Percentiles rank a stretch among this genome's conserved stretches.
Evolutionary conservation across 2,113 vertebrate genomes (phyloP).

Genomic region (Xenotilapia flavipinnis): DNA sequence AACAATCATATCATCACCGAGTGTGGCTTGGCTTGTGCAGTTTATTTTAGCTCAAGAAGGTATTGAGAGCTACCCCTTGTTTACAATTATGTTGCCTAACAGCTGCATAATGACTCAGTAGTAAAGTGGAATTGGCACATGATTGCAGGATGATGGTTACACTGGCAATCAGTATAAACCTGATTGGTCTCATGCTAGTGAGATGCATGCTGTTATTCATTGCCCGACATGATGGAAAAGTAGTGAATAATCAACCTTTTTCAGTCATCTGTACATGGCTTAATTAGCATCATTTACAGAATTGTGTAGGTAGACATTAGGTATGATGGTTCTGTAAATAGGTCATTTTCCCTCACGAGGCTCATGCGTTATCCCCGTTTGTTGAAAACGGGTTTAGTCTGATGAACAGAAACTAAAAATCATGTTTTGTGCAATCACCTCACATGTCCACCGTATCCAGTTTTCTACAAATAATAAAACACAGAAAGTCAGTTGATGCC

Average conservation of each 20-base stretch:
- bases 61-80: neutral
- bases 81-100: neutral
- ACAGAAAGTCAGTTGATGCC: conserved; percentile 13
- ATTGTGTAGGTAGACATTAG: neutral
- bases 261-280: neutral
- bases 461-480: neutral
- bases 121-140: neutral
- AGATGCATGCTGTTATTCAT: neutral
- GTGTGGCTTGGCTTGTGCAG: neutral
- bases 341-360: neutral
- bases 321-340: neutral
- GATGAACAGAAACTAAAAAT: neutral
- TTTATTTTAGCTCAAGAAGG: neutral
- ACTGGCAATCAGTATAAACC: neutral
- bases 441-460: neutral
- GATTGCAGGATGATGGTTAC: conserved; percentile 13
- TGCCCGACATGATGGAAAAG: neutral
- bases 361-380: neutral
- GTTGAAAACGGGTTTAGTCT: neutral
- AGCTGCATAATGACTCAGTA: neutral
- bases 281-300: neutral
- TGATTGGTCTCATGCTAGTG: neutral
- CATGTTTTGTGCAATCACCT: neutral
- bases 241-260: neutral
- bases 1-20: neutral